Evolutionary conservation across 2,797 vertebrate genomes (phyloP).

Genomic region (Triplophysa yarkandensis): DNA sequence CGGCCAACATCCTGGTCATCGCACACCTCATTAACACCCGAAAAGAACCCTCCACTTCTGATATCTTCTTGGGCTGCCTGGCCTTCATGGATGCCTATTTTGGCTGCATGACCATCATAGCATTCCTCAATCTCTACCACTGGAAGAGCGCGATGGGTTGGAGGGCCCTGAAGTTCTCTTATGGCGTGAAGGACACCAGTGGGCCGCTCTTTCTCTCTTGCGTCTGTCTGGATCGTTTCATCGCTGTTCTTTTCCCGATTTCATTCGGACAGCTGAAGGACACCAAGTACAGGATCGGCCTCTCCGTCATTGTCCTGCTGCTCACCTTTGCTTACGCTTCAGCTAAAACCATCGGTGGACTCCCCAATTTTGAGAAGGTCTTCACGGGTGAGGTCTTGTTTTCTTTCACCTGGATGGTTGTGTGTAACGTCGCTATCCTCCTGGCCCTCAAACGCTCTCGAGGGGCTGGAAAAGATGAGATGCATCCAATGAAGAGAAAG

Average conservation of each 20-base stretch:
- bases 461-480: constrained; percentile 71
- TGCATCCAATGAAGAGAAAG: constrained; percentile 81
- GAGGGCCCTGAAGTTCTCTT: constrained; percentile 70
- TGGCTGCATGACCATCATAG: constrained; percentile 69
- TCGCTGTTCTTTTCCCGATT: constrained; percentile 77
- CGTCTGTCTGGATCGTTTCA: constrained; percentile 78
- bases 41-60: constrained; percentile 74
- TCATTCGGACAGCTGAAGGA: constrained; percentile 69
- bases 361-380: constrained; percentile 75
- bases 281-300: constrained; percentile 69
- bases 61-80: constrained; percentile 75
- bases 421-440: constrained; percentile 74
- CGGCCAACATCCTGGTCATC: constrained; percentile 75
- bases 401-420: constrained; percentile 72
- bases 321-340: constrained; percentile 76
- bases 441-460: constrained; percentile 72
- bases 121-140: constrained; percentile 71
- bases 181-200: constrained; percentile 77
- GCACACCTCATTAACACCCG: constrained; percentile 68
- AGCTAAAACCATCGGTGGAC: constrained; percentile 68
- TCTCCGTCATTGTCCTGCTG: constrained; percentile 64
- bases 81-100: constrained; percentile 78
- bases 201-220: constrained; percentile 77
- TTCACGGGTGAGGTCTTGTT: constrained; percentile 74
- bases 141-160: constrained; percentile 68